phyloP scores from a whole-genome alignment of 2,888 invertebrate genomes.

The Parnassius smintheus region DNA sequence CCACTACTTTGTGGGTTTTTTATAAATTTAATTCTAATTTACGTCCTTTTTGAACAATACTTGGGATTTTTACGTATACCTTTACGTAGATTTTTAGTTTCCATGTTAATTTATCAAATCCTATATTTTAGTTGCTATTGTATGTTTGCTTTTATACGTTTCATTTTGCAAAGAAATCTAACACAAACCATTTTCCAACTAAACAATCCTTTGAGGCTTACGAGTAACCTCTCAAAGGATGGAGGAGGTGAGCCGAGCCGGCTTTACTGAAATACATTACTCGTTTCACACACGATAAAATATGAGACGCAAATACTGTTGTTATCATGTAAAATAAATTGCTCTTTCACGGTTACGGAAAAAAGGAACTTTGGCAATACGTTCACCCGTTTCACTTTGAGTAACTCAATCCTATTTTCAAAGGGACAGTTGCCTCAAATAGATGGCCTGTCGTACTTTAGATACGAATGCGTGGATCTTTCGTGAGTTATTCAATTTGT shows the following conservation, averaged over 20 bases:
- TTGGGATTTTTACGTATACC: too few relatives aligned
- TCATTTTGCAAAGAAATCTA: too few relatives aligned
- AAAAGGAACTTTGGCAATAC: constrained; percentile 43
- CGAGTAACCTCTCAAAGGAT: constrained; percentile 36
- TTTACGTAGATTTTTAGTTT: too few relatives aligned
- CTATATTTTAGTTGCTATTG: too few relatives aligned
- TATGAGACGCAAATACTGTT: constrained; percentile 23
- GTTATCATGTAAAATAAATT: constrained; percentile 25
- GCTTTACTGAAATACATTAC: constrained; percentile 24
- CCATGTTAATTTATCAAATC: too few relatives aligned
- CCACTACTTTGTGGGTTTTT: too few relatives aligned
- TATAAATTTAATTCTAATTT: too few relatives aligned
- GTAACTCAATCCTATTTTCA: constrained; percentile 41
- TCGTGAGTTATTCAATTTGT: constrained; percentile 77
- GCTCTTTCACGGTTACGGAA: constrained; percentile 16
- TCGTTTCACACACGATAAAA: constrained; percentile 30
- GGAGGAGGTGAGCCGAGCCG: constrained; percentile 24
- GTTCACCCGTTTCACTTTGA: constrained; percentile 26
- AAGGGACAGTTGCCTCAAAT: constrained; percentile 69
- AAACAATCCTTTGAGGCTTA: constrained; percentile 57
- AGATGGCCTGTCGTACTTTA: constrained; percentile 67
- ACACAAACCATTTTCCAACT: too few relatives aligned
- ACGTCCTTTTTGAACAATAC: too few relatives aligned
- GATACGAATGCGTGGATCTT: constrained; percentile 71
- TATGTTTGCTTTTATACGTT: too few relatives aligned